A percentile compares a stretch with the other conserved stretches of the same genome.
Conservation (phyloP, 2,797 vertebrate genomes). For the Sebastes ruberrimus region DNA sequence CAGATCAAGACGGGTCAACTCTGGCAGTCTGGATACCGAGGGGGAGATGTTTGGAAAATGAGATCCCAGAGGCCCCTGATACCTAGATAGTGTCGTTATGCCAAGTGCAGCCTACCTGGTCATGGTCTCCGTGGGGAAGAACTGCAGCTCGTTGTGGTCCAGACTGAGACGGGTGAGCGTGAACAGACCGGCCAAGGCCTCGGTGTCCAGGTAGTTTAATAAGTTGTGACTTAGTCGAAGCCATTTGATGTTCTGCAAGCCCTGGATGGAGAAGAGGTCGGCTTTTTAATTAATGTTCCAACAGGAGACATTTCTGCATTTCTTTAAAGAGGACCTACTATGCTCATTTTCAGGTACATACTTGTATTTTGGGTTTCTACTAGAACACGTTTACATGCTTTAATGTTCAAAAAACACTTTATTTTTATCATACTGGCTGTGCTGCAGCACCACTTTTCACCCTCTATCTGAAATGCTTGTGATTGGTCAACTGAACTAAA, state of each 20-base stretch:
- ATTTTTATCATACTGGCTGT: too few relatives aligned
- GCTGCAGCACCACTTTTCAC: too few relatives aligned
- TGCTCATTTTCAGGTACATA: too few relatives aligned
- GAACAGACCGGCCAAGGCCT: conserved; percentile 89
- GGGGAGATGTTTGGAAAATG: not conserved
- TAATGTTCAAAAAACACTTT: too few relatives aligned
- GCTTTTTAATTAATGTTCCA: not conserved
- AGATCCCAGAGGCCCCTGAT: not conserved
- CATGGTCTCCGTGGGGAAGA: conserved; percentile 89
- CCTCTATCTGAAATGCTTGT: too few relatives aligned
- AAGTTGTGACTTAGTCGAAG: conserved; percentile 91
- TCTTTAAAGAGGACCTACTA: not conserved
- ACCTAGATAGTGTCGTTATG: not conserved
- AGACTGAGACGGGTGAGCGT: conserved; percentile 89
- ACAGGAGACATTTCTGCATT: not conserved
- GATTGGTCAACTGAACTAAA: too few relatives aligned
- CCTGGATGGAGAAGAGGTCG: conserved; percentile 55
- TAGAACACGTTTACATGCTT: too few relatives aligned
- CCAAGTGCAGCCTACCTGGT: conserved; percentile 74
- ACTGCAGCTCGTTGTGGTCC: conserved; percentile 94
- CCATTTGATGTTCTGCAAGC: conserved; percentile 89
- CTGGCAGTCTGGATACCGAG: conserved; percentile 74
- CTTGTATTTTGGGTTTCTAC: too few relatives aligned
- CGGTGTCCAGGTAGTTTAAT: conserved; percentile 89
- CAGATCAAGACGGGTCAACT: conserved; percentile 86